Evolutionary conservation across 2,113 vertebrate species (phyloP), one percentile per base, ranked within the genome.

Genomic region (Scomber japonicus): DNA sequence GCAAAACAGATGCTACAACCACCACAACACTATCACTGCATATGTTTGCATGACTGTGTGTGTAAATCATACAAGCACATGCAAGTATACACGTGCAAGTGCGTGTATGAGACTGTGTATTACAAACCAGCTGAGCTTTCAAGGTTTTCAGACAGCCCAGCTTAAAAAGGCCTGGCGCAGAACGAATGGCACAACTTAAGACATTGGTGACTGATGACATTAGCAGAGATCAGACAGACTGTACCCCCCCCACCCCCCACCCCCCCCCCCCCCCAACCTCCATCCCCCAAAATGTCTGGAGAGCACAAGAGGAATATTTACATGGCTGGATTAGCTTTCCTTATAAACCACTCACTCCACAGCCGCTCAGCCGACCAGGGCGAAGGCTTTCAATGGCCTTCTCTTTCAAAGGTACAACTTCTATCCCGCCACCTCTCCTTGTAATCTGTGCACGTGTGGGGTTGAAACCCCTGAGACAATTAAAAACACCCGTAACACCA

Each of bases 131-230:
- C 35, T 40, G 3, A 12, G 4, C 50, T 44, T 50, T 81, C 13
- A 72, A 70, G 49, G 31, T 57, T 71, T 82, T 54, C 55, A 82
- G 53, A 70, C 70, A 72, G 61, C 13, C 35, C 27, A 65, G 56
- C 71, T 77, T 40, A 48, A 84, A 86, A 75, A 59, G 2, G 0
- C 17, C 48, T 16, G 62, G 55, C 35, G 16, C 56, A 50, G 45
- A 65, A 70, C 2, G 21, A 74, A 71, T 70, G 67, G 70, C 64
- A 65, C 65, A 72, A 68, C 54, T 70, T 68, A 51, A 79, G 80
- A 83, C 74, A 65, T 11, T 65, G 65, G 83, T 86, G 90, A 90
- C 89, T 93, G 86, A 91, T 89, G 92, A 86, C 86, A 93, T 84
- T 84, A 82, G 78, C 88, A 93, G 88, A 89, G 74, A 91, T 86